Base-by-base conservation (phyloP, 2,797 vertebrate species). In the Neoniphon sammara region DNA sequence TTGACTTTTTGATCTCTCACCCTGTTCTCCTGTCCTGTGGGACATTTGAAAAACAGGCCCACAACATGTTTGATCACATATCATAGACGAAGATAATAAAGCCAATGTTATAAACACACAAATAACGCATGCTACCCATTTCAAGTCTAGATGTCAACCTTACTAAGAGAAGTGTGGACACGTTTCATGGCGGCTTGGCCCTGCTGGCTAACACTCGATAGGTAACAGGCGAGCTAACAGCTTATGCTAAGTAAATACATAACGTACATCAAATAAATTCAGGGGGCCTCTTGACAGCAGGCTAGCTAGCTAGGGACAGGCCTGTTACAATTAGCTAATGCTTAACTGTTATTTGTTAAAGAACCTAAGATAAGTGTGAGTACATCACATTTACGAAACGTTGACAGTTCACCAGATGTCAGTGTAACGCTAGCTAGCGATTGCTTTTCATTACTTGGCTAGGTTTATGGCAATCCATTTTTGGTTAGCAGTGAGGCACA, bases 21-120 rank as follows among this genome's bases (percentile, higher is more conserved):
- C 20, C 9, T 53, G 8, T 5, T 12, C 3, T 21, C 10, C 47
- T 47, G 21, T 31, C 8, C 31, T 20, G 17, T 0, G 44, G 5
- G 5, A 70, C 63, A 62, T 68, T 27, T 1, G 27, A 57, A 1
- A 5, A 25, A 8, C 49, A 75, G 80, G 80, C 82, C 86, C 36
- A 1, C 0, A 0, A 2, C 18, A 21, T 21, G 11, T 17, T 11
- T 14, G 11, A 1, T 21, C 50, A 12, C 21, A 2, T 1, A 14
- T 18, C 12, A 17, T 10, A 18, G 7, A 2, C 11, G 7, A 18
- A 17, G 60, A 39, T 20, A 49, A 49, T 1, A 0, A 8, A 7
- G 0, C 0, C 0, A 25, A 36, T 34, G 0, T 2, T 23, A 7
- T 0, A 20, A 27, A 27, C 4, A 20, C 2, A 18, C 2, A 0